phyloP scores from a whole-genome alignment of 2,888 invertebrate species.

The Lymantria dispar region DNA sequence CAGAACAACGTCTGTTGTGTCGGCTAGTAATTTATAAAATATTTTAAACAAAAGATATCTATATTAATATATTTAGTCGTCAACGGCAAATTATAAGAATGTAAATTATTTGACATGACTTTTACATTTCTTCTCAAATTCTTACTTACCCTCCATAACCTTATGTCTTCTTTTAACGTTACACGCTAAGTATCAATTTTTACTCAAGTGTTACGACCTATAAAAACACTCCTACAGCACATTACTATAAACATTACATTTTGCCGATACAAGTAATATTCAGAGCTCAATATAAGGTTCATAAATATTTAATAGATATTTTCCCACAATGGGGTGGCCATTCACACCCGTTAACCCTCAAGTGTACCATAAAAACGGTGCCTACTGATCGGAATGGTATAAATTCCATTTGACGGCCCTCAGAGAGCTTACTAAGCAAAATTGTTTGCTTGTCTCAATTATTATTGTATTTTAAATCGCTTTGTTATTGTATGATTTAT shows the following conservation, averaged over 20 bases:
- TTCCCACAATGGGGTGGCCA: conserved; percentile 80
- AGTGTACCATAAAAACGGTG: conserved; percentile 62
- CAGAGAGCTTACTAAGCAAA: conserved; percentile 63
- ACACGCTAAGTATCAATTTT: conserved; percentile 38
- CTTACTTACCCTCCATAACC: conserved; percentile 11
- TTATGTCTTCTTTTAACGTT: conserved; percentile 22
- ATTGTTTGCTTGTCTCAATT: conserved; percentile 62
- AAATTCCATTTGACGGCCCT: conserved; percentile 58
- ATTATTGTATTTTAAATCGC: conserved; percentile 45
- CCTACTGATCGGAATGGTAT: conserved; percentile 68
- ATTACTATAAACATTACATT: conserved; percentile 53
- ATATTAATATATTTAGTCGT: no score
- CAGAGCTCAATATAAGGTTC: conserved; percentile 56
- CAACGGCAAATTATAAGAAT: no score
- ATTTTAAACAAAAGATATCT: no score
- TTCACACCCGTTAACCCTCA: conserved; percentile 75
- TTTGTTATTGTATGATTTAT: conserved; percentile 23
- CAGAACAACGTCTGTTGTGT: no score
- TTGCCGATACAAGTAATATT: conserved; percentile 51
- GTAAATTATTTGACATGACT: background rate
- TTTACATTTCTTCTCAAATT: conserved; percentile 4
- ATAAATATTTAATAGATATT: conserved; percentile 80
- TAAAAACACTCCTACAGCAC: conserved; percentile 46
- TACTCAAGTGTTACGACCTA: conserved; percentile 37
- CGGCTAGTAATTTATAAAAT: no score